Evolutionary conservation across 2,113 vertebrate species (phyloP).

Genomic region (Pangasianodon gigas): DNA sequence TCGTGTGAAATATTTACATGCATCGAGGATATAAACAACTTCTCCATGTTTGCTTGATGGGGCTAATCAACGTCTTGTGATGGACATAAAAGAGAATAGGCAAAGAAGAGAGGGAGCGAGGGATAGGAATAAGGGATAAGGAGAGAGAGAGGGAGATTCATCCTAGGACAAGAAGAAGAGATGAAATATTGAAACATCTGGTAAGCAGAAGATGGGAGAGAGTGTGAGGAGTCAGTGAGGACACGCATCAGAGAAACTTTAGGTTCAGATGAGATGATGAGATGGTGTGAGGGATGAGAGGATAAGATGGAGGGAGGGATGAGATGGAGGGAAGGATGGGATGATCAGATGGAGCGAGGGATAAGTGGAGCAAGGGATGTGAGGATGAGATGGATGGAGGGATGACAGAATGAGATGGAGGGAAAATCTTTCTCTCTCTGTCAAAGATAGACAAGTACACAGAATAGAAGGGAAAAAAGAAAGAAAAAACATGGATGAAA

Average conservation of each 20-base stretch:
- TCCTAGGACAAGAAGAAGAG: background rate
- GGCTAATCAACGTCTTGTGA: constrained; percentile 66
- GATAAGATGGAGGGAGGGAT: background rate
- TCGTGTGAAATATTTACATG: constrained; percentile 71
- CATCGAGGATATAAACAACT: constrained; percentile 69
- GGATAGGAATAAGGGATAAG: constrained; percentile 3
- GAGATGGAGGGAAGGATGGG: background rate
- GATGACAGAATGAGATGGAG: background rate
- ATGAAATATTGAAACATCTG: constrained; percentile 5
- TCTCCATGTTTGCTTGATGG: constrained; percentile 61
- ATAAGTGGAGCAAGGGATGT: background rate
- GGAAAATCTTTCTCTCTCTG: background rate
- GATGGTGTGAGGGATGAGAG: background rate
- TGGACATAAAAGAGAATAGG: constrained; percentile 64
- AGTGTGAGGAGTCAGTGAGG: background rate
- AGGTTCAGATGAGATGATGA: background rate
- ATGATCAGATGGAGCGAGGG: background rate
- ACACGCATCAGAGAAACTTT: background rate
- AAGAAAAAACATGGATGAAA: background rate
- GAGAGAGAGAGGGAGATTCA: constrained; percentile 2
- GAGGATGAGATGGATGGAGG: background rate
- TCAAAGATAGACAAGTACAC: background rate
- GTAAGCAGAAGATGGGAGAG: background rate
- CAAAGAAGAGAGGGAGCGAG: constrained; percentile 28
- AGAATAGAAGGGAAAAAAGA: background rate